These are phyloP conservation scores for Halyomorpha halys DNA, from an alignment of 1,140 invertebrate species.

Conservation along the genomic window DNA sequence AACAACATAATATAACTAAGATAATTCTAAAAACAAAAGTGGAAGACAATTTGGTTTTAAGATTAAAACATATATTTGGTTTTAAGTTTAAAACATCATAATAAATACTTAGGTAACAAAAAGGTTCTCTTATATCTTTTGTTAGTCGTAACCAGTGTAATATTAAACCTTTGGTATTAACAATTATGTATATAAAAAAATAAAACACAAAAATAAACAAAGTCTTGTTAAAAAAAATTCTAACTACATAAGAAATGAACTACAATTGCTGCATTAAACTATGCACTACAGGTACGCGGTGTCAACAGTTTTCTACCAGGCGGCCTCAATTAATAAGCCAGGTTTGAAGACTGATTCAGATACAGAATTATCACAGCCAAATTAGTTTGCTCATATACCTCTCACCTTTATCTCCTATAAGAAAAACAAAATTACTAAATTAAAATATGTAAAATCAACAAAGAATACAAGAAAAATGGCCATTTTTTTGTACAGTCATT, in stretches of 20 bases:
- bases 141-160: background rate
- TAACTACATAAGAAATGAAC: too few relatives aligned
- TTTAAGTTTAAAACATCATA: slow-evolving; percentile 1
- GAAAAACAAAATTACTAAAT: too few relatives aligned
- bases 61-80: slow-evolving; percentile 9
- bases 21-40: background rate
- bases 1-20: too few relatives aligned
- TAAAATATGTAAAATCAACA: too few relatives aligned
- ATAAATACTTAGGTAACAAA: slow-evolving; percentile 12
- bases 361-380: slow-evolving; percentile 14
- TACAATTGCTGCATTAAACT: background rate
- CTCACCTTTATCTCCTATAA: too few relatives aligned
- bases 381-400: background rate
- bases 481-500: too few relatives aligned
- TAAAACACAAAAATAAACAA: too few relatives aligned
- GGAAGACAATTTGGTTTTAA: slow-evolving; percentile 4
- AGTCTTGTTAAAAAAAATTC: too few relatives aligned
- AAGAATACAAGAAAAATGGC: too few relatives aligned
- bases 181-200: background rate
- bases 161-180: slow-evolving; percentile 9
- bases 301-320: slow-evolving; percentile 5
- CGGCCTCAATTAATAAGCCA: background rate
- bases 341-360: slow-evolving; percentile 7
- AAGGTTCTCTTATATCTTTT: background rate
- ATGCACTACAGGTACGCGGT: background rate